These are phyloP conservation scores for Mactromeris polynyma DNA, from an alignment of 2,888 invertebrate species.

Conservation along the genomic window DNA sequence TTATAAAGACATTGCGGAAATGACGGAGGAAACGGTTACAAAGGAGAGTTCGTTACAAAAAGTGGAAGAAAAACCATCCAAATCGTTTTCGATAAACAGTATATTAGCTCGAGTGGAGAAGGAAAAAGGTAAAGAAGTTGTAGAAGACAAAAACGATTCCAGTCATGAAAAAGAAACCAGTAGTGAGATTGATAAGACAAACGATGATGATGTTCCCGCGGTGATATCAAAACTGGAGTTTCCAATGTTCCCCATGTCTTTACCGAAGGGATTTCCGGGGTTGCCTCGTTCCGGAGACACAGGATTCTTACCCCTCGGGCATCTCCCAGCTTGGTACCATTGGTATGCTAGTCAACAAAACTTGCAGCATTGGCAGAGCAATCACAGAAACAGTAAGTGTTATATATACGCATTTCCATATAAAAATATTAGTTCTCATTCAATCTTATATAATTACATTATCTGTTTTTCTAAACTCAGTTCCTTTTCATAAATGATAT, in stretches of 20 bases:
- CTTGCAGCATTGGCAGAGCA: slow-evolving; percentile 65
- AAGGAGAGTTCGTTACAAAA: neutral
- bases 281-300: slow-evolving; percentile 49
- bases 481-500: no score
- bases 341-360: slow-evolving; percentile 76
- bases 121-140: slow-evolving; percentile 54
- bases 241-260: slow-evolving; percentile 54
- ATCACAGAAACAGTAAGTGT: slow-evolving; percentile 51
- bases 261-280: slow-evolving; percentile 47
- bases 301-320: slow-evolving; percentile 57
- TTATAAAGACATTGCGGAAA: neutral
- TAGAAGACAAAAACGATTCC: slow-evolving; percentile 33
- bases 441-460: neutral
- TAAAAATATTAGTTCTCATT: neutral
- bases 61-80: slow-evolving; percentile 44
- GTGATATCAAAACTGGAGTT: slow-evolving; percentile 72
- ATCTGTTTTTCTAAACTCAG: no score
- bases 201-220: slow-evolving; percentile 65
- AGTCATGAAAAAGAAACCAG: slow-evolving; percentile 53
- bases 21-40: neutral
- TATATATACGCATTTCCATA: neutral
- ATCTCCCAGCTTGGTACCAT: slow-evolving; percentile 74
- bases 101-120: slow-evolving; percentile 75
- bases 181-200: slow-evolving; percentile 29
- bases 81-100: slow-evolving; percentile 82